Percentiles rank a stretch among this genome's conserved stretches.
These are phyloP conservation scores for Orthonyx spaldingii DNA, from an alignment of 2,113 vertebrate genomes.

Conservation along the genomic window DNA sequence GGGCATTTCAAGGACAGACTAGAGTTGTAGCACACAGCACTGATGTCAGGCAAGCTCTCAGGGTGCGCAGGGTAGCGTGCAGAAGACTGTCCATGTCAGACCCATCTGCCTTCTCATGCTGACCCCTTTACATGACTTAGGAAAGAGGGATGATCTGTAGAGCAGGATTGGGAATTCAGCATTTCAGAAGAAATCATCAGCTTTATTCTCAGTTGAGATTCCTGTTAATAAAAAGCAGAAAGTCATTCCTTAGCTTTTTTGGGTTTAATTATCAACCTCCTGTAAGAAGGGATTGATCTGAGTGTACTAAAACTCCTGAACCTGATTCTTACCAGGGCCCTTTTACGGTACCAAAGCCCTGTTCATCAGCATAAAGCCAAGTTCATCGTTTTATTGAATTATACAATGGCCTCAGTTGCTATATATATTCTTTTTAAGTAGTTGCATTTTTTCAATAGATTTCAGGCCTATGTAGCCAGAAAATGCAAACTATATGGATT, in stretches of 20 bases:
- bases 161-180: not conserved
- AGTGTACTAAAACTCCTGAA: not conserved
- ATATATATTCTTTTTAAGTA: not conserved
- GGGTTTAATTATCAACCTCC: not conserved
- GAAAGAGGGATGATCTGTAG: not conserved
- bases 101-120: not conserved
- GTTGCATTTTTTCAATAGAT: not conserved
- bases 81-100: not conserved
- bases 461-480: not conserved
- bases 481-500: not conserved
- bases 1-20: not conserved
- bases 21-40: not conserved
- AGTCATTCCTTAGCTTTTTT: not conserved
- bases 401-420: not conserved
- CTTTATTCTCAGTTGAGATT: not conserved
- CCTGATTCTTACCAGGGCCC: not conserved
- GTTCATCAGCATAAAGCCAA: not conserved
- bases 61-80: not conserved
- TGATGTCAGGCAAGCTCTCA: not conserved
- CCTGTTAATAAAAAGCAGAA: not conserved
- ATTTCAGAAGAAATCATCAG: not conserved
- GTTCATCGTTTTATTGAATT: not conserved
- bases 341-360: not conserved
- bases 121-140: not conserved
- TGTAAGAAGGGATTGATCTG: not conserved